phyloP scores from a whole-genome alignment of 2,797 vertebrate genomes.

The Phalanger gymnotis region DNA sequence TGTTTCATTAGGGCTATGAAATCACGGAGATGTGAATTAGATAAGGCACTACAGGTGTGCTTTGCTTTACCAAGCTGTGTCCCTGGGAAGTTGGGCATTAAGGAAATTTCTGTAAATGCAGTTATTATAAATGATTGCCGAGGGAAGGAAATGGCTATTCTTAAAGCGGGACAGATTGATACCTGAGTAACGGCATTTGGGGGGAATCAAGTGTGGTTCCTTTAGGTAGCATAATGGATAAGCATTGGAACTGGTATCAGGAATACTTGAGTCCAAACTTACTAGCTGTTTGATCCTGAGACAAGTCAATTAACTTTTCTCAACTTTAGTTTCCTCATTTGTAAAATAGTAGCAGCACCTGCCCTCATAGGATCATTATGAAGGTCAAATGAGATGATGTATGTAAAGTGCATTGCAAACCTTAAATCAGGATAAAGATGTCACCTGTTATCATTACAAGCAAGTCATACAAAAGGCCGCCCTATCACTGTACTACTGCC shows the following conservation, averaged over 20 bases:
- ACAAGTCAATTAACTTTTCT: neutral
- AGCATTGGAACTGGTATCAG: neutral
- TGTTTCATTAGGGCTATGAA: constrained; percentile 11
- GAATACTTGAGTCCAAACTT: neutral
- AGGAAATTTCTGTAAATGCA: neutral
- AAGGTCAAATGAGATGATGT: neutral
- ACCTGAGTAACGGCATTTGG: neutral
- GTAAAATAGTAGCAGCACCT: neutral
- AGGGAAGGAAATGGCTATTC: constrained; percentile 2
- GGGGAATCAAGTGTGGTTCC: neutral
- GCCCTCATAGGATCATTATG: neutral
- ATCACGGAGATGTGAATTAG: neutral
- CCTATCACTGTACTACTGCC: neutral
- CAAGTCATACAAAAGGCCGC: neutral
- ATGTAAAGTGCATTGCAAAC: neutral
- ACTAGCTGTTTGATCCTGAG: neutral
- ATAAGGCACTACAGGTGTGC: neutral
- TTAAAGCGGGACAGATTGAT: neutral
- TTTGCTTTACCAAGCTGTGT: neutral
- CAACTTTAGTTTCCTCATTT: neutral
- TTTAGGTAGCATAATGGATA: neutral
- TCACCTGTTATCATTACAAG: neutral
- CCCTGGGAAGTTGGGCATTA: neutral
- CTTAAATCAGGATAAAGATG: neutral
- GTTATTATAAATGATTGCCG: constrained; percentile 23